Conservation (phyloP, 2,797 vertebrate genomes). For the Cirrhinus molitorella region DNA sequence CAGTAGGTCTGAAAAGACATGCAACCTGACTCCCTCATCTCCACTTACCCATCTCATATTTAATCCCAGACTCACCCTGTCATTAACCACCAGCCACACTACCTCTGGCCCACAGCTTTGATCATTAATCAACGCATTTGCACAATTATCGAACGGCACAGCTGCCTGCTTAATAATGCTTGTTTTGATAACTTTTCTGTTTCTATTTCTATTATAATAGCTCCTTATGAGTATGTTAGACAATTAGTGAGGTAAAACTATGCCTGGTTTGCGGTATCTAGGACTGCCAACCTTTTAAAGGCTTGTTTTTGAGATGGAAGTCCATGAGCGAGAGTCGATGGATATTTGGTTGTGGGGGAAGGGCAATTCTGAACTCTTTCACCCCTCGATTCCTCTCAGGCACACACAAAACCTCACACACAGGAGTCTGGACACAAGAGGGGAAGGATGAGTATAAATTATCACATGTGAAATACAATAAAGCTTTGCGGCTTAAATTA, state of each 20-base stretch:
- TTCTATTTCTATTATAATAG: not conserved
- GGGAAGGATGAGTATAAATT: conserved; percentile 52
- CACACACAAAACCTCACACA: conserved; percentile 62
- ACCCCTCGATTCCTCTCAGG: conserved; percentile 57
- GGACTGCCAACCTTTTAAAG: conserved; percentile 29
- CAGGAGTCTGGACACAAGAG: conserved; percentile 56
- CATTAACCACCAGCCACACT: conserved; percentile 57
- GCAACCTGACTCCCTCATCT: conserved; percentile 63
- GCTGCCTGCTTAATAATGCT: not conserved
- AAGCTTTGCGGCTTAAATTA: not conserved
- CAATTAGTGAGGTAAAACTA: not conserved
- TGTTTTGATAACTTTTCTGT: conserved; percentile 8
- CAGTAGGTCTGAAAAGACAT: conserved; percentile 64
- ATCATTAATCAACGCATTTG: conserved; percentile 61
- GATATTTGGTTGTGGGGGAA: conserved; percentile 58
- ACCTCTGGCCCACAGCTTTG: conserved; percentile 46
- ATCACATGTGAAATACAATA: conserved; percentile 40
- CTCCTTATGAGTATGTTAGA: not conserved
- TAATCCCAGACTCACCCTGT: conserved; percentile 61
- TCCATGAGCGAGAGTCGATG: conserved; percentile 49
- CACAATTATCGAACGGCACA: conserved; percentile 35
- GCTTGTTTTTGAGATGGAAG: conserved; percentile 52
- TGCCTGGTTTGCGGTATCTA: not conserved
- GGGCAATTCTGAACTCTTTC: conserved; percentile 60
- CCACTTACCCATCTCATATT: conserved; percentile 65